Conservation (phyloP, 2,888 invertebrate species). For the Mycogona germanica region DNA sequence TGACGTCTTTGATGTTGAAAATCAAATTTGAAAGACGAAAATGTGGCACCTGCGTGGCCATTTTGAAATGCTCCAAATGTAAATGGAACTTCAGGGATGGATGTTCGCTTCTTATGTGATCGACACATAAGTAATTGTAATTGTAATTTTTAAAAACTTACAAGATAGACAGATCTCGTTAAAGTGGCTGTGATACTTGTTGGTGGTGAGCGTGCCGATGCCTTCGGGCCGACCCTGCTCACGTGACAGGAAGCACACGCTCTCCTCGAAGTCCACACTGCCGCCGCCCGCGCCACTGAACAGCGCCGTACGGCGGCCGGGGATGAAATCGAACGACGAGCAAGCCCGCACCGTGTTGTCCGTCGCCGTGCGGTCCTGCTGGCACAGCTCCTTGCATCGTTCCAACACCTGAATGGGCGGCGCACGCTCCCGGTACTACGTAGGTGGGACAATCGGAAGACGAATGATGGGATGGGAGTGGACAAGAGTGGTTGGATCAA, state of each 20-base stretch:
- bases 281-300: slow-evolving; percentile 14
- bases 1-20: too few relatives aligned
- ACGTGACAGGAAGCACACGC: slow-evolving; percentile 69
- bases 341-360: slow-evolving; percentile 74
- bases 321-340: slow-evolving; percentile 81
- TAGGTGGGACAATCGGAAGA: neutral
- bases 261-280: slow-evolving; percentile 51
- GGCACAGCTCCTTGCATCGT: slow-evolving; percentile 74
- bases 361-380: slow-evolving; percentile 59
- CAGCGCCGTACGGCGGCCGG: slow-evolving; percentile 55
- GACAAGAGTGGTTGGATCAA: neutral
- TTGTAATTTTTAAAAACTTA: too few relatives aligned
- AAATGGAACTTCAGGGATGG: too few relatives aligned
- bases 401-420: slow-evolving; percentile 77
- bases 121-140: too few relatives aligned
- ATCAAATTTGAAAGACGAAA: too few relatives aligned
- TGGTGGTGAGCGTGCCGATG: slow-evolving; percentile 73
- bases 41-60: too few relatives aligned
- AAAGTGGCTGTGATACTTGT: slow-evolving; percentile 79
- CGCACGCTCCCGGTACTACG: slow-evolving; percentile 59
- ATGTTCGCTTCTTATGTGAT: too few relatives aligned
- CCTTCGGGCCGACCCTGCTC: slow-evolving; percentile 81
- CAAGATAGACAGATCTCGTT: slow-evolving; percentile 80
- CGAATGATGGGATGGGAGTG: neutral
- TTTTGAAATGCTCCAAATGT: too few relatives aligned